Conservation (phyloP, 2,888 invertebrate genomes). For the Melieria picta region DNA sequence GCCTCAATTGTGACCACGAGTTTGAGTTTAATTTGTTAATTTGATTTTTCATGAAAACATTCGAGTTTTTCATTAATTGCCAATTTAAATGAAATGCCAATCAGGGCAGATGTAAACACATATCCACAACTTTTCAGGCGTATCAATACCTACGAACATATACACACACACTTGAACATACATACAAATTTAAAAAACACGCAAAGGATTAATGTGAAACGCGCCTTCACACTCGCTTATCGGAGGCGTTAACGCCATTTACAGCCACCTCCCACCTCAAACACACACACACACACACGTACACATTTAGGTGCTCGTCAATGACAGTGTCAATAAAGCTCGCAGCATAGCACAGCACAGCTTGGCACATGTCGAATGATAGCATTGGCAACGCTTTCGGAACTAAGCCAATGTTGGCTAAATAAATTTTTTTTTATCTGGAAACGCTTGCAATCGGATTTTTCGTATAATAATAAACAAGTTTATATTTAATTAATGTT, state of each 20-base stretch:
- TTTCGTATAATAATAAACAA: neutral
- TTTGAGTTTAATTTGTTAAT: neutral
- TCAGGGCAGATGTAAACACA: neutral
- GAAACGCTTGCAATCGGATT: neutral
- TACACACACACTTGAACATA: neutral
- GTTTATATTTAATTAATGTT: no score
- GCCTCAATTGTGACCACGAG: no score
- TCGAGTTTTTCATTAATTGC: neutral
- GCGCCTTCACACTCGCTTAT: no score
- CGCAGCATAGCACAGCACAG: no score
- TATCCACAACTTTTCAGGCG: neutral
- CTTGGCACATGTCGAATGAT: no score
- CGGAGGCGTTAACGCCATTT: no score
- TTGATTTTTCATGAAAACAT: neutral
- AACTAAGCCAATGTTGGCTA: no score
- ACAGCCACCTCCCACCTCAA: neutral
- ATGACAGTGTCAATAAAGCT: neutral
- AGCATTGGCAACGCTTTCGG: no score
- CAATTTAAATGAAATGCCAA: conserved; percentile 1
- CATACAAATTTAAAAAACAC: neutral
- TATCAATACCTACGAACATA: neutral
- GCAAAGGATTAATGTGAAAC: no score
- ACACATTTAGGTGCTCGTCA: neutral
- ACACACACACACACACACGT: neutral
- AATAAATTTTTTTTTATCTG: neutral